phyloP scores from a whole-genome alignment of 1,140 invertebrate species.

The Elysia chlorotica region DNA sequence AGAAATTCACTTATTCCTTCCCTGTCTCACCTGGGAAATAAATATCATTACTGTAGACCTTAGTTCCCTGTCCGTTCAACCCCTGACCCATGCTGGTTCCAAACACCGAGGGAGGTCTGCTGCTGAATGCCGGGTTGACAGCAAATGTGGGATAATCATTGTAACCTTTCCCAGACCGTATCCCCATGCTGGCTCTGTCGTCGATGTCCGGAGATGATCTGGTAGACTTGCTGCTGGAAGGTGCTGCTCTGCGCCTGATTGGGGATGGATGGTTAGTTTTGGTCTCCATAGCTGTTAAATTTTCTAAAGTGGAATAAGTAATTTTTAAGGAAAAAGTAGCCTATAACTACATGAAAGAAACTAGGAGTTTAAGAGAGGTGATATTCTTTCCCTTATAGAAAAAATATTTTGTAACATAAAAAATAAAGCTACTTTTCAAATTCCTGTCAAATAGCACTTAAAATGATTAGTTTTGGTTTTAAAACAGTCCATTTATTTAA shows the following conservation, averaged over 20 bases:
- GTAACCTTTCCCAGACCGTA: slow-evolving; percentile 13
- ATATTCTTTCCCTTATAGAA: not conserved
- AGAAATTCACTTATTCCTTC: no score
- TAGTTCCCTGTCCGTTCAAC: no score
- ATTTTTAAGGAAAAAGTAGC: not conserved
- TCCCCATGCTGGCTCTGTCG: slow-evolving; percentile 6
- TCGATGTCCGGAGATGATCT: not conserved
- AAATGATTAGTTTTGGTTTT: no score
- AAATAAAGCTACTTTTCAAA: not conserved
- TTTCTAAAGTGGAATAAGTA: not conserved
- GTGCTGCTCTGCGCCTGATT: not conserved
- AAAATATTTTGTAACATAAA: not conserved
- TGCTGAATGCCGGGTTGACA: slow-evolving; percentile 10
- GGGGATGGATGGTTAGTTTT: not conserved
- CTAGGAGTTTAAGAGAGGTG: no score
- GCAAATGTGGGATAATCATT: slow-evolving; percentile 17
- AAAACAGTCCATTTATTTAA: no score
- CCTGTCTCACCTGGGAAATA: no score
- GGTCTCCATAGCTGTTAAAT: not conserved
- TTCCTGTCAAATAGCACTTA: not conserved
- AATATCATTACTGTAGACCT: no score
- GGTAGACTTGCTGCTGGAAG: not conserved
- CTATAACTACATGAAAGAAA: not conserved
- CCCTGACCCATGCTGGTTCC: not conserved
- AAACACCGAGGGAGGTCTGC: slow-evolving; percentile 1